Evolutionary conservation across 2,797 vertebrate genomes (phyloP).

Genomic region (Coregonus suidteri): DNA sequence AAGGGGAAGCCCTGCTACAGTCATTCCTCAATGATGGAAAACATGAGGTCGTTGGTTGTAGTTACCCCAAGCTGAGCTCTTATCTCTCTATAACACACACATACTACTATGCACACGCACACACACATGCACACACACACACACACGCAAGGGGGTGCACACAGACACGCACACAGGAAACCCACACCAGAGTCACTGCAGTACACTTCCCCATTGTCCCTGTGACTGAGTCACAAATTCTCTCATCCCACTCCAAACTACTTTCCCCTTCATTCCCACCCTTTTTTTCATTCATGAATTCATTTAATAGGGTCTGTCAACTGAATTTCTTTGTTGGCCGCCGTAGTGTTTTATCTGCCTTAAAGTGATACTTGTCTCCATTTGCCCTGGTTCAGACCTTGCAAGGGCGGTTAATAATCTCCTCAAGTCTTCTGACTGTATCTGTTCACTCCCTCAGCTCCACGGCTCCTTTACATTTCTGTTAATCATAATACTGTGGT

Average conservation of each 20-base stretch:
- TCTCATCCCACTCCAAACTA: background rate
- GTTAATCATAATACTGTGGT: slow-evolving; percentile 17
- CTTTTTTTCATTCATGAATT: slow-evolving; percentile 14
- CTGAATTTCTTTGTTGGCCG: background rate
- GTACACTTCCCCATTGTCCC: slow-evolving; percentile 12
- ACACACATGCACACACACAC: background rate
- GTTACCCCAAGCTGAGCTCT: background rate
- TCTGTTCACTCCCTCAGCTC: background rate
- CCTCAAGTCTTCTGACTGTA: slow-evolving; percentile 43
- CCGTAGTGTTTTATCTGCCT: background rate
- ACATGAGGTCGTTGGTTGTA: slow-evolving; percentile 9
- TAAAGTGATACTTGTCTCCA: background rate
- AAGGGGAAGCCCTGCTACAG: slow-evolving; percentile 28
- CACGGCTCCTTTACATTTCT: slow-evolving; percentile 16
- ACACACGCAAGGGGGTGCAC: background rate
- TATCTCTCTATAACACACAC: slow-evolving; percentile 7
- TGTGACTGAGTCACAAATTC: background rate
- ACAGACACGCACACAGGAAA: slow-evolving; percentile 11
- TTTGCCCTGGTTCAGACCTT: background rate
- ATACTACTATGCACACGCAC: background rate
- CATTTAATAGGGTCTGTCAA: background rate
- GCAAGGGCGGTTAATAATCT: slow-evolving; percentile 48
- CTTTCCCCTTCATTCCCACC: background rate
- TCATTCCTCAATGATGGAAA: slow-evolving; percentile 37
- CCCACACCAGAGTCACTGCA: slow-evolving; percentile 2